Evolutionary conservation across 2,888 invertebrate species (phyloP).

Genomic region (Horisme vitalbata): DNA sequence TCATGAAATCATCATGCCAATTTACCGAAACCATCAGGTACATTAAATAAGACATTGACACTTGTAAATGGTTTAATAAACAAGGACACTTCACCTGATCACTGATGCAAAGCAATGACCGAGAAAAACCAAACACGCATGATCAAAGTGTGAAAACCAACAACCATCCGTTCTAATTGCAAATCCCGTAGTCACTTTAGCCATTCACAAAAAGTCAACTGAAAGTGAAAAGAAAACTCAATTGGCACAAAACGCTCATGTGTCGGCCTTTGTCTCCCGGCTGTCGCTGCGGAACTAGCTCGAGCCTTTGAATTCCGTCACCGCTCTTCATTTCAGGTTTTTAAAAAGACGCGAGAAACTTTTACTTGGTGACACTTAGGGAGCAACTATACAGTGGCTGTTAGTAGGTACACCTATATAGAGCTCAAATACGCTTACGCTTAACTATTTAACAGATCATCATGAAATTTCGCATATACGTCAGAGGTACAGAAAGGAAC

Average conservation of each 20-base stretch:
- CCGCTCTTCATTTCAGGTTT: constrained; percentile 47
- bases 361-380: constrained; percentile 36
- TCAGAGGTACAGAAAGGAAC: too few species aligned
- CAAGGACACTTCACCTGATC: too few species aligned
- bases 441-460: too few species aligned
- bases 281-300: constrained; percentile 48
- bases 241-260: constrained; percentile 37
- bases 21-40: too few species aligned
- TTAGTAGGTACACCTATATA: background rate
- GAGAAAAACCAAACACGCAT: background rate
- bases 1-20: constrained; percentile 3
- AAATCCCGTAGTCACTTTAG: constrained; percentile 19
- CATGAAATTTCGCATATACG: too few species aligned
- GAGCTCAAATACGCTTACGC: too few species aligned
- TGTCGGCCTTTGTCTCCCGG: constrained; percentile 46
- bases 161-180: constrained; percentile 30
- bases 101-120: too few species aligned
- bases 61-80: too few species aligned
- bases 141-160: background rate
- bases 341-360: constrained; percentile 58
- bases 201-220: constrained; percentile 20
- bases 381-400: constrained; percentile 9
- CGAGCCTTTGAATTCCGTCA: constrained; percentile 54
- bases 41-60: too few species aligned
- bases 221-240: constrained; percentile 36